Evolutionary conservation across 1,140 invertebrate species (phyloP).

Genomic region (Microplitis demolitor): DNA sequence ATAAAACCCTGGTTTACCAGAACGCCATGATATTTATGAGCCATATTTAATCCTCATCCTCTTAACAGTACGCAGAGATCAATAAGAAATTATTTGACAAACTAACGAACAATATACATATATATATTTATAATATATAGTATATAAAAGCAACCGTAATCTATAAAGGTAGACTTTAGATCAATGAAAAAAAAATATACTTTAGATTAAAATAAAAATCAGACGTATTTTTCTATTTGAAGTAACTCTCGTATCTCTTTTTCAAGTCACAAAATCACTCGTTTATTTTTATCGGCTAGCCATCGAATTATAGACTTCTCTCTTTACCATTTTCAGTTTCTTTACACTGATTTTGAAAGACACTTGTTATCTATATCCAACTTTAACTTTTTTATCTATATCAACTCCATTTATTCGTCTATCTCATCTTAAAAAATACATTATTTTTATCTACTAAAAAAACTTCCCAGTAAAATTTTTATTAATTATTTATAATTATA

Average conservation of each 20-base stretch:
- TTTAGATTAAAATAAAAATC: neutral
- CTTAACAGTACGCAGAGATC: neutral
- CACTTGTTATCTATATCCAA: neutral
- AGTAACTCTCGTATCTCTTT: neutral
- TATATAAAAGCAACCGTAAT: neutral
- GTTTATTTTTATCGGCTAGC: neutral
- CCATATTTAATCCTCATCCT: conserved; percentile 8
- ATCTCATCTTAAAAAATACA: too few relatives aligned
- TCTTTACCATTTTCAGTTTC: neutral
- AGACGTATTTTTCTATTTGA: neutral
- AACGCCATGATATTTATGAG: conserved; percentile 6
- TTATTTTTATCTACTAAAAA: too few relatives aligned
- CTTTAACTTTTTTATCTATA: neutral
- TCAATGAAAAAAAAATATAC: neutral
- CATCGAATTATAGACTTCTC: conserved; percentile 3
- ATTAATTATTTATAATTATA: too few relatives aligned
- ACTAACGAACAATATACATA: neutral
- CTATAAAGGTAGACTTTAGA: neutral
- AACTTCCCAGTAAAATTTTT: too few relatives aligned
- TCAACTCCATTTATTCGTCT: too few relatives aligned
- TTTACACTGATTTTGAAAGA: neutral
- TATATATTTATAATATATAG: too few relatives aligned
- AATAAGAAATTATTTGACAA: neutral
- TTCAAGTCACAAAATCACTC: neutral
- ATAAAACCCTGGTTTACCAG: conserved; percentile 2